Conservation (phyloP, 2,113 vertebrate genomes). For the Microtus richardsoni region DNA sequence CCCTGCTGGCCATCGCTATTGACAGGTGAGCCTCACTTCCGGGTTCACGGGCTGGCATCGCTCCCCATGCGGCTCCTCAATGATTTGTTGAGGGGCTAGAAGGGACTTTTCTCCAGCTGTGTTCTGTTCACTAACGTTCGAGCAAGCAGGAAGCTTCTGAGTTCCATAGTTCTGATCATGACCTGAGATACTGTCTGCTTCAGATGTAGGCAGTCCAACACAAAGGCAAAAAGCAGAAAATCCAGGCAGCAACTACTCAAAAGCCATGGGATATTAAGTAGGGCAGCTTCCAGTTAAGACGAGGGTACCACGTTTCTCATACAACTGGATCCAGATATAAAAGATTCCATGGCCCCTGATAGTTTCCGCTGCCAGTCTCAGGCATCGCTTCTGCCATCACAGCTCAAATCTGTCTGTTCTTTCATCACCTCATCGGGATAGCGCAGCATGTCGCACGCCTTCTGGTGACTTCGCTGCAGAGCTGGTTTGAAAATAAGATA, state of each 20-base stretch:
- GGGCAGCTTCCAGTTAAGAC: background rate
- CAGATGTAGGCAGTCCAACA: background rate
- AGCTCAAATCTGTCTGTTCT: background rate
- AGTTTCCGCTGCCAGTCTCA: background rate
- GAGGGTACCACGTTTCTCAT: background rate
- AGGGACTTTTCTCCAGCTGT: background rate
- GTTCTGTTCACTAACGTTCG: background rate
- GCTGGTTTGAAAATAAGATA: conserved; percentile 57
- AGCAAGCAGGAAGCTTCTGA: background rate
- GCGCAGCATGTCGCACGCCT: background rate
- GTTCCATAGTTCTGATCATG: background rate
- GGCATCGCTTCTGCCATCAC: background rate
- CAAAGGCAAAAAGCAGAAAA: background rate
- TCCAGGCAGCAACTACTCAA: background rate
- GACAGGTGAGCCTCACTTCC: conserved; percentile 90
- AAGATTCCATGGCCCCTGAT: background rate
- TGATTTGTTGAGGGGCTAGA: background rate
- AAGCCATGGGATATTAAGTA: background rate
- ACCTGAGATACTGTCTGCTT: background rate
- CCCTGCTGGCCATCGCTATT: conserved; percentile 95
- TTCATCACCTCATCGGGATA: background rate
- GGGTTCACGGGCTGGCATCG: background rate
- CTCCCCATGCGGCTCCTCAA: background rate
- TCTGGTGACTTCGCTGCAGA: background rate
- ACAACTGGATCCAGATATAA: background rate